Evolutionary conservation across 2,797 vertebrate genomes (phyloP).

Genomic region (Etheostoma perlongum): DNA sequence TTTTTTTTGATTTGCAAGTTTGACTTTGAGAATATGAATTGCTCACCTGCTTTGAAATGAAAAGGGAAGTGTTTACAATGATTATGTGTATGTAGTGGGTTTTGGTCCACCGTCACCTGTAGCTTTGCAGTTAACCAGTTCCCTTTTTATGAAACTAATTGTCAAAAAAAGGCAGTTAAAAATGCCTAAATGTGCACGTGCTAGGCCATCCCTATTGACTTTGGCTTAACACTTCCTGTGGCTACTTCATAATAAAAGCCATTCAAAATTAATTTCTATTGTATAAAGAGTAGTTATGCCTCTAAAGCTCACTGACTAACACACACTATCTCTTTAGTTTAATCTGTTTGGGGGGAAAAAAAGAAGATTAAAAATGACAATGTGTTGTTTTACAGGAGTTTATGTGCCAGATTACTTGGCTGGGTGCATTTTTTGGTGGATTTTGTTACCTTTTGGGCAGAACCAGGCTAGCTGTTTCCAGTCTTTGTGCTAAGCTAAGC

Average conservation of each 20-base stretch:
- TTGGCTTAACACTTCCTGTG: slow-evolving; percentile 31
- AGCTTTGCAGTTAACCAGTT: slow-evolving; percentile 9
- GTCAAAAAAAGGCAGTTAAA: not conserved
- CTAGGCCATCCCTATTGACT: not conserved
- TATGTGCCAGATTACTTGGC: not conserved
- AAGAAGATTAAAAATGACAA: not conserved
- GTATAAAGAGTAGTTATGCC: not conserved
- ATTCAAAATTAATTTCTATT: not conserved
- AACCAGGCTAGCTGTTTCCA: not conserved
- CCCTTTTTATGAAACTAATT: slow-evolving; percentile 13
- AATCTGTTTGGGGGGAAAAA: not conserved
- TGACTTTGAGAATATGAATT: not conserved
- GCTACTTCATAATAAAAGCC: slow-evolving; percentile 49
- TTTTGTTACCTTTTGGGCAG: not conserved
- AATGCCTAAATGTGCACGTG: not conserved
- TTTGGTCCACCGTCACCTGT: slow-evolving; percentile 2
- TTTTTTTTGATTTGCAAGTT: not conserved
- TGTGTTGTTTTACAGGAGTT: not conserved
- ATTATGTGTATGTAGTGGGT: not conserved
- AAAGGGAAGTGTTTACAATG: slow-evolving; percentile 16
- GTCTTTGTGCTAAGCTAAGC: not conserved
- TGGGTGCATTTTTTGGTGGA: not conserved
- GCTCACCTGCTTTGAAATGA: not conserved
- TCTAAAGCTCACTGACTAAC: not conserved
- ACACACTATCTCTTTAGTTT: not conserved